Percentiles rank a stretch among this genome's conserved stretches.
Conservation (phyloP, 2,797 vertebrate species). For the Glyptemys insculpta region DNA sequence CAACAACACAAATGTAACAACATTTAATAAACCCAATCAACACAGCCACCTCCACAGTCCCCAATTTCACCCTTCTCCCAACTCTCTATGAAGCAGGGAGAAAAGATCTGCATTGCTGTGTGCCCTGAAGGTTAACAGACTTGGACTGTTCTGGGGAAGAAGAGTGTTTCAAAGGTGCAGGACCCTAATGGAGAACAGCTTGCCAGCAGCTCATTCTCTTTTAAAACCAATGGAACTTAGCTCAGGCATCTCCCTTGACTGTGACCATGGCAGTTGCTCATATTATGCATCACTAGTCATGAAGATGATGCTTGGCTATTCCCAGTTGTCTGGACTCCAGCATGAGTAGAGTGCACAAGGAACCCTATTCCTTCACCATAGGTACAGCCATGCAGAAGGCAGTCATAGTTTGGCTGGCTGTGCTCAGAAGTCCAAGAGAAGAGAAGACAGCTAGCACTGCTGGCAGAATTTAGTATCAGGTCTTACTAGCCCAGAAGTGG, state of each 20-base stretch:
- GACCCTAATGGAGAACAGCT: background rate
- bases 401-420: background rate
- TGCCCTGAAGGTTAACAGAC: background rate
- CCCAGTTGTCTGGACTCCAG: fast-evolving
- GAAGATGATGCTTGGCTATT: background rate
- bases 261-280: background rate
- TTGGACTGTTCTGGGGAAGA: fast-evolving
- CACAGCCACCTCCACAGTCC: background rate
- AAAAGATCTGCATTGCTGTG: background rate
- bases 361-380: background rate
- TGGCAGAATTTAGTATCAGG: constrained; percentile 5
- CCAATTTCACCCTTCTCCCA: background rate
- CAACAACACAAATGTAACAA: background rate
- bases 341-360: fast-evolving
- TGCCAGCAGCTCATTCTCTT: background rate
- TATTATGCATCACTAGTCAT: fast-evolving
- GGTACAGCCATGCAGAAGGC: background rate
- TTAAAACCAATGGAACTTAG: fast-evolving
- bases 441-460: background rate
- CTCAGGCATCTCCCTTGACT: background rate
- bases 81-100: background rate
- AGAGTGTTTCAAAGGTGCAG: background rate
- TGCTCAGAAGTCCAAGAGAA: background rate
- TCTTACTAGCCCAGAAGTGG: background rate
- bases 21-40: background rate